These are phyloP conservation scores for Semotilus atromaculatus DNA, from an alignment of 2,797 vertebrate genomes.

Conservation along the genomic window DNA sequence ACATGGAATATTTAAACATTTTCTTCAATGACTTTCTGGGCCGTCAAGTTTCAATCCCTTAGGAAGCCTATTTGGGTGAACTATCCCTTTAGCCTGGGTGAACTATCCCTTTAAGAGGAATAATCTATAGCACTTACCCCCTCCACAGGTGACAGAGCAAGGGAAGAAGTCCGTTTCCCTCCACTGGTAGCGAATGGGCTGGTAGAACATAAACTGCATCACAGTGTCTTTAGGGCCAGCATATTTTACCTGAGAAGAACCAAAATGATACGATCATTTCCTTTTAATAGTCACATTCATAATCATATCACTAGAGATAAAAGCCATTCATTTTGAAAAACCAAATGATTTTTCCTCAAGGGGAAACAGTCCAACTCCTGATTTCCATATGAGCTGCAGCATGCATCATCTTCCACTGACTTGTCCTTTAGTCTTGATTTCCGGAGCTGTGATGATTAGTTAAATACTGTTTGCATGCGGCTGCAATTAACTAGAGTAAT, in stretches of 20 bases:
- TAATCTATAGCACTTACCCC: conserved; percentile 78
- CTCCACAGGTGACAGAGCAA: conserved; percentile 91
- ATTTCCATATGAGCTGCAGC: conserved; percentile 48
- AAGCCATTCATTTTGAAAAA: conserved; percentile 15
- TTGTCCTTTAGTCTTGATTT: conserved; percentile 31
- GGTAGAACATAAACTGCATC: conserved; percentile 92
- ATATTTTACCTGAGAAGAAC: conserved; percentile 81
- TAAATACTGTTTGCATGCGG: conserved; percentile 26
- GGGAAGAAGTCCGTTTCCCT: conserved; percentile 94
- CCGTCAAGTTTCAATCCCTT: no score
- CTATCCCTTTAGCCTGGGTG: no score
- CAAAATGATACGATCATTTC: neutral
- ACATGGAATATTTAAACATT: no score
- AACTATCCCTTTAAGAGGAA: no score
- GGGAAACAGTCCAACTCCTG: conserved; percentile 28
- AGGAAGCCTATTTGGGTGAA: no score
- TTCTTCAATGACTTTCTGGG: no score
- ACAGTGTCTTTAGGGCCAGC: conserved; percentile 82
- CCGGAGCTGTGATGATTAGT: conserved; percentile 33
- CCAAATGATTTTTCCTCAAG: neutral
- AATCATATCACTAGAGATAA: conserved; percentile 19
- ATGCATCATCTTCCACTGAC: conserved; percentile 24
- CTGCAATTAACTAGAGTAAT: conserved; percentile 48
- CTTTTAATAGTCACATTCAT: neutral
- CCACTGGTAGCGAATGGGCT: conserved; percentile 94